Evolutionary conservation across 2,888 invertebrate genomes (phyloP), one percentile per base, ranked within the genome.

Genomic region (Latrodectus elegans): DNA sequence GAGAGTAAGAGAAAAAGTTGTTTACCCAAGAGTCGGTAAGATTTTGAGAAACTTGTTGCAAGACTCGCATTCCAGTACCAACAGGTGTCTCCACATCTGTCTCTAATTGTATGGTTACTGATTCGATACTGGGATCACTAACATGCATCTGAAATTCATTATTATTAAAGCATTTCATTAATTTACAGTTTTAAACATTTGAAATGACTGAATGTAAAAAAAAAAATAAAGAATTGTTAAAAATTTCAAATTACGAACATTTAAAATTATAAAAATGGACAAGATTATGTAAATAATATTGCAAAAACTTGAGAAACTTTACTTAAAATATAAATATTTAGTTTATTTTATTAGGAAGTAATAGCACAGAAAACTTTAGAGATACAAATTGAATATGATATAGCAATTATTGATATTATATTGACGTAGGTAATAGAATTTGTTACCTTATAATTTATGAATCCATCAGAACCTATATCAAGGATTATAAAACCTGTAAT

Each of bases 401-500:
- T n/a, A 6, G n/a, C 12, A n/a, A 60, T 60, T 60, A 60, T n/a
- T 60, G 0, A 60, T 11, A 60, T 60, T 6, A 60, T 9, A 60
- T 60, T 10, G 6, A 11, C 8, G 11, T 11, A 60, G 38, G 38
- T 38, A 60, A 60, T 60, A 60, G 14, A n/a, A 60, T 60, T 60
- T 15, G n/a, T 60, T 60, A 60, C 89, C 79, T 90, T 89, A 80
- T 90, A 90, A 49, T 89, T 85, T 51, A 90, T 89, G 70, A 78
- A 82, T 15, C 90, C 90, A 67, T 90, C 90, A 53, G 89, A 87
- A 17, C 89, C 89, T 8, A 90, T 89, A 9, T 89, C 88, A 17
- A 90, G 81, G 11, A 89, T 78, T 26, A 90, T 89, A 53, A 89
- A 89, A 52, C 90, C 90, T 15, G 89, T 84, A 10, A 83, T 83